Evolutionary conservation across 2,113 vertebrate genomes (phyloP), one percentile per base, ranked within the genome.

Genomic region (Stigmatopora nigra): DNA sequence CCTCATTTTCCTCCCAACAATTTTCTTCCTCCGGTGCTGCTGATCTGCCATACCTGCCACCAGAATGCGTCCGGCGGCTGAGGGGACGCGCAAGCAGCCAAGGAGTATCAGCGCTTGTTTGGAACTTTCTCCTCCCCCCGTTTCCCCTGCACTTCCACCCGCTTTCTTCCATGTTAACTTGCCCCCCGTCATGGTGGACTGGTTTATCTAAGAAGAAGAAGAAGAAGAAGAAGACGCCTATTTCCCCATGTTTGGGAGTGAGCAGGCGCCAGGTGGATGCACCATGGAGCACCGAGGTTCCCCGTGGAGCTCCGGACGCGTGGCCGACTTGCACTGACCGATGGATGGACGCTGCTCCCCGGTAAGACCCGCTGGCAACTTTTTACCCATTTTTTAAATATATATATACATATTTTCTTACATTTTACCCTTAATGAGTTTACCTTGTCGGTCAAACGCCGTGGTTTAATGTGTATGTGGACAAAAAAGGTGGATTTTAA

Each of bases 11-110:
- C 65, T 68, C 20, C n/a, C 36, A 66, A 11, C 1, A 77, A 74
- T 71, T 78, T 49, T 63, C 60, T 75, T 73, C 73, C 82, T 73
- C 74, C 73, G 75, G 86, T 80, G 80, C 82, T 84, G 80, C 81
- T 80, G 65, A 88, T 88, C 83, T 87, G 83, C 72, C 60, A 68
- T 71, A 83, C 82, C 83, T 87, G 81, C 65, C 82, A 73, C 75
- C 49, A 75, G 79, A 81, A 81, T 72, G 77, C 78, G 82, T 80
- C 78, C 77, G 68, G 76, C 75, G 61, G 77, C 67, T 7, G 67
- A 67, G 64, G 63, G 76, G 77, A 78, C 82, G 57, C 78, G n/a
- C 60, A 64, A 77, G 64, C 81, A 71, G 67, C 19, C 66, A 65
- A 57, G 56, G 72, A 31, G 25, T 31, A 62, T 57, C 63, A 47